phyloP scores from a whole-genome alignment of 2,113 vertebrate species.

The Mormyrus lacerda region DNA sequence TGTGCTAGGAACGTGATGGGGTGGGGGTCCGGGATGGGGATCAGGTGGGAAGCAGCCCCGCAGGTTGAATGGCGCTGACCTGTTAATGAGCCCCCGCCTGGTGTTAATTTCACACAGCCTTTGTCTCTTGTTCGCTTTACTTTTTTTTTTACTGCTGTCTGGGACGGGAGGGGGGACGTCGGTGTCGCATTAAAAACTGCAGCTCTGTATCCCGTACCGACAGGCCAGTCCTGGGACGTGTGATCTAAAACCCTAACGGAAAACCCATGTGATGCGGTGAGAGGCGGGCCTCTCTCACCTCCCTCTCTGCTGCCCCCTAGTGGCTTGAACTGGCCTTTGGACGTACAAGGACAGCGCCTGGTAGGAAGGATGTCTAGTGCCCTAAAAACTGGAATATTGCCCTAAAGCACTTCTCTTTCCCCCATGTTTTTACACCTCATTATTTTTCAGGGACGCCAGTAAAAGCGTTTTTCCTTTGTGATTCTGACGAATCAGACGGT shows the following conservation, averaged over 20 bases:
- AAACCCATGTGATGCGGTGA: too few species aligned
- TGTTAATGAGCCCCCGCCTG: neutral
- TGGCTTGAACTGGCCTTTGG: neutral
- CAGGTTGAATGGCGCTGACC: neutral
- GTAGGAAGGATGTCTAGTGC: neutral
- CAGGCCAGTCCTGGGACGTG: neutral
- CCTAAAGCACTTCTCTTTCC: neutral
- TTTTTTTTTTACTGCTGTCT: neutral
- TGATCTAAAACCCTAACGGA: neutral
- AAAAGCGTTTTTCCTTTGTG: neutral
- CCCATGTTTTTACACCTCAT: neutral
- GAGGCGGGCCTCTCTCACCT: neutral
- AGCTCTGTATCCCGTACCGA: neutral
- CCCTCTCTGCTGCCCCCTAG: neutral
- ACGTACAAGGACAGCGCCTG: neutral
- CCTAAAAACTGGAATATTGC: neutral
- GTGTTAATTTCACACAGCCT: neutral
- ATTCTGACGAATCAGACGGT: neutral
- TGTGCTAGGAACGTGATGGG: neutral
- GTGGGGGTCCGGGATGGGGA: neutral
- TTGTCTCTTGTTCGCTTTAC: neutral
- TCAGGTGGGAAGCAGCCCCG: neutral
- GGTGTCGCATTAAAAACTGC: neutral
- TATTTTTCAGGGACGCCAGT: neutral
- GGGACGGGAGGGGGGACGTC: neutral